Conservation (phyloP, 2,888 invertebrate species). For the Xestia sexstrigata region DNA sequence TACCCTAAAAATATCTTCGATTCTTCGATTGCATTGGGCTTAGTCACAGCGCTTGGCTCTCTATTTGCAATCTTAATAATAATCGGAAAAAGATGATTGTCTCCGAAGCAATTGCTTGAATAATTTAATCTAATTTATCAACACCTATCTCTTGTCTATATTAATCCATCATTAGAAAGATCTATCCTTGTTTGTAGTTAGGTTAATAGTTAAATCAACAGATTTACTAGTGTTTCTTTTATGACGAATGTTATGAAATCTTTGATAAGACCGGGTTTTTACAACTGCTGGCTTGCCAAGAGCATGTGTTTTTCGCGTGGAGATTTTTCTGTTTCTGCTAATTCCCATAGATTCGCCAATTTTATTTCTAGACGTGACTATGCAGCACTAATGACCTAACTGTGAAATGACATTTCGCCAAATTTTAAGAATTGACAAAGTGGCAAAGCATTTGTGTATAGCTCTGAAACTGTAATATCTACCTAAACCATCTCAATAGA, state of each 20-base stretch:
- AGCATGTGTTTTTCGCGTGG: conserved; percentile 1
- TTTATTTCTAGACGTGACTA: conserved; percentile 51
- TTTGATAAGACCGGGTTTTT: not conserved
- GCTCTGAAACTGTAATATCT: conserved; percentile 6
- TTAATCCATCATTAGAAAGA: not conserved
- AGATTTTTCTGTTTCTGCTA: conserved; percentile 11
- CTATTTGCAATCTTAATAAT: not conserved
- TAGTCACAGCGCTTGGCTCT: conserved; percentile 11
- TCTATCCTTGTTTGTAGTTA: not conserved
- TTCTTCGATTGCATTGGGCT: not conserved
- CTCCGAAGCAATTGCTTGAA: not conserved
- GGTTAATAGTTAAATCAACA: not conserved
- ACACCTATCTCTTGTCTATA: not conserved
- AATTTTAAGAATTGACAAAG: conserved; percentile 30
- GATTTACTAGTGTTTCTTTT: not conserved
- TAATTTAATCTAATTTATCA: not conserved
- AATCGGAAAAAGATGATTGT: not conserved
- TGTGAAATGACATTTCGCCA: conserved; percentile 48
- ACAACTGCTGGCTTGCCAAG: conserved; percentile 8
- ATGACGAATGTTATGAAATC: not conserved
- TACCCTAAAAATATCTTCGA: conserved; percentile 19
- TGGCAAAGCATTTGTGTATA: conserved; percentile 9
- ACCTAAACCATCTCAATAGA: not conserved
- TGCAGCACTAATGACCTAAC: conserved; percentile 32
- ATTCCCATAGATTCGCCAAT: conserved; percentile 28